Base-by-base conservation (phyloP, 64 coral and sea anemone genomes). In the Dendrophyllia cribrosa region DNA sequence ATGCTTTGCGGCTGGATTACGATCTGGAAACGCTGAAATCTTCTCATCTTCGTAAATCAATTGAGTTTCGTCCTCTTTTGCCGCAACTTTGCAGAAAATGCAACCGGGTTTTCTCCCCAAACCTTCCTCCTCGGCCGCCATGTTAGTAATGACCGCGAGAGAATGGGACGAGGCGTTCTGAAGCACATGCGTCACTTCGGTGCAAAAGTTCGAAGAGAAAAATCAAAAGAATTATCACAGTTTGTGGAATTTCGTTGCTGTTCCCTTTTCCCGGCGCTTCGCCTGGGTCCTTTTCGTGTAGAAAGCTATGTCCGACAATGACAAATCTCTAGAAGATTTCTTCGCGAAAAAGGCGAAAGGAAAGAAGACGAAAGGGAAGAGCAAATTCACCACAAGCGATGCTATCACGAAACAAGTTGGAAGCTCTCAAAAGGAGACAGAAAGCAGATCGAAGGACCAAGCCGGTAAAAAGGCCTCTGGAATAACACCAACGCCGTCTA, bases 251-350 rank as follows among this genome's bases (percentile, higher is more conserved):
- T 94, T 61, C 23, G 91, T 81, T 62, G 58, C 48, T 65, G 51
- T 91, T 94, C 58, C 17, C 86, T 91, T 75, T 91, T 86, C 91
- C 90, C 94, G 94, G 94, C 91, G 69, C 64, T 96, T 83, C 89
- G 92, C 88, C 95, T 82, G 82, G 83, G 81, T 89, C 51, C 72
- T 88, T 77, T 74, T 91, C 88, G 90, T 96, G 94, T 60, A 83
- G 82, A 96, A 96, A 84, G 80, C 81, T 67, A 99, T 99, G 97
- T 94, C 87, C 73, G 91, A 95, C 70, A 78, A 92, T 83, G 97
- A 99, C 75, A 96, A 96, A 87, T 96, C 94, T 73, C 93, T 99
- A 74, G 97, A 99, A 51, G 94, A 96, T 99, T 99, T 99, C 85
- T 99, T 99, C 71, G 94, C 97, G 74, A 99, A 99, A 91, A 99